Percentiles rank a stretch among this genome's conserved stretches.
phyloP scores from a whole-genome alignment of 2,888 invertebrate species.

The Drosophila differens region DNA sequence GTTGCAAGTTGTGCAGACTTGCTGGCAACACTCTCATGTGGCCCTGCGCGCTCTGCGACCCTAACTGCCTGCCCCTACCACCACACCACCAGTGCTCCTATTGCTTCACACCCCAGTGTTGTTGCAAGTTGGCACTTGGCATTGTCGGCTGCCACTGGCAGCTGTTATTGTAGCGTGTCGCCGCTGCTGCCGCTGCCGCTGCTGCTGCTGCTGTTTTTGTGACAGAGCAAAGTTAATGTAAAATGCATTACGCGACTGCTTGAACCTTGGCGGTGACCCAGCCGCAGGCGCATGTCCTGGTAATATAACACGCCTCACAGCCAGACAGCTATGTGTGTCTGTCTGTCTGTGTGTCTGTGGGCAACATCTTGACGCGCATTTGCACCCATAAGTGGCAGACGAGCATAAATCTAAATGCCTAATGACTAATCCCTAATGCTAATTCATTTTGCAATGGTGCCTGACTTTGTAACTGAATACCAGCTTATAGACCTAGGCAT shows the following conservation, averaged over 20 bases:
- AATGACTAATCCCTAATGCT: conserved; percentile 61
- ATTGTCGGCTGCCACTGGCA: conserved; percentile 58
- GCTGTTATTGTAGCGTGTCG: conserved; percentile 30
- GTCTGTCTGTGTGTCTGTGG: not conserved
- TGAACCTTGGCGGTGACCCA: conserved; percentile 66
- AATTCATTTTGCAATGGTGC: conserved; percentile 56
- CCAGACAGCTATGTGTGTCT: conserved; percentile 12
- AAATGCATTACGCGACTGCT: conserved; percentile 77
- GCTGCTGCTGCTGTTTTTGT: conserved; percentile 14
- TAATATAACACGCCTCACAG: conserved; percentile 54
- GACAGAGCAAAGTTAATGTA: conserved; percentile 65
- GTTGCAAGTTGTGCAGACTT: conserved; percentile 40
- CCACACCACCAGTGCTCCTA: not conserved
- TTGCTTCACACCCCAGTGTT: conserved; percentile 17
- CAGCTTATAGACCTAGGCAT: conserved; percentile 11
- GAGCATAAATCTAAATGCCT: conserved; percentile 63
- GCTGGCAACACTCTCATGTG: conserved; percentile 52
- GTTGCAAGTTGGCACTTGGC: conserved; percentile 57
- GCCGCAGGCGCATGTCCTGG: conserved; percentile 57
- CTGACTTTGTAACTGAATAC: conserved; percentile 59
- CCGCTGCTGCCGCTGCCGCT: conserved; percentile 8
- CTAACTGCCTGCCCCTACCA: conserved; percentile 25
- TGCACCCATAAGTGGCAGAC: conserved; percentile 43
- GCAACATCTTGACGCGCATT: conserved; percentile 43
- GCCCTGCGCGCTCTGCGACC: conserved; percentile 48